Evolutionary conservation across 2,888 invertebrate species (phyloP), one percentile per base, ranked within the genome.

Genomic region (Hecatera dysodea): DNA sequence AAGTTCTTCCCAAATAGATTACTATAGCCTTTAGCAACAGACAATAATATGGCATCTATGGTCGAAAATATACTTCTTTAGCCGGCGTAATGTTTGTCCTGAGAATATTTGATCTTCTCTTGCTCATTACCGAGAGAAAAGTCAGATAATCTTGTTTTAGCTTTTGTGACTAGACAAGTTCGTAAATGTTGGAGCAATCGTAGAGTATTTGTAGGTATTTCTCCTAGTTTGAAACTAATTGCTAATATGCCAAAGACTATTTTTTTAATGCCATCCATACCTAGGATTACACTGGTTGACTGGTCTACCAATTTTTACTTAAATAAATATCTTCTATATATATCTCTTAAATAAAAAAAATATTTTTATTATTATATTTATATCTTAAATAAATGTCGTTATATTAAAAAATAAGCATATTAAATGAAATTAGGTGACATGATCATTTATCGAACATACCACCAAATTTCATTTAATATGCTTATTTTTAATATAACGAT

Each of bases 1-100:
- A 90, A 92, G 88, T 92, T 92, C 85, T 87, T 86, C 85, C 78
- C 87, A 90, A 91, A 92, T 92, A 91, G 89, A 92, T 92, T 91
- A 90, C 87, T 86, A 87, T 86, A 88, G 86, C 82, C 82, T 85
- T 83, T 80, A 67, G 78, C 73, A 72, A 69, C 78, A 75, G 83
- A 86, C 80, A 78, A 79, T 81, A 75, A 73, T 79, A 75, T 72
- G 78, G 80, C 78, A 59, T 68, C 67, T 78, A 78, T 85, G 81
- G 82, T 82, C 78, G 65, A 74, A 69, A 71, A 60, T 70, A 67
- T 72, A 52, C 39, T 80, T 55, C 19, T 53, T 52, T 55, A 46
- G 9, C n/a, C 6, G 2, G n/a, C 52, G 15, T 33, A 64, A 55
- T 78, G 5, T 65, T 62, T 39, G 42, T n/a, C 53, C 36, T 50